Base-by-base conservation (phyloP, 1,140 invertebrate species). In the Achroia grisella region DNA sequence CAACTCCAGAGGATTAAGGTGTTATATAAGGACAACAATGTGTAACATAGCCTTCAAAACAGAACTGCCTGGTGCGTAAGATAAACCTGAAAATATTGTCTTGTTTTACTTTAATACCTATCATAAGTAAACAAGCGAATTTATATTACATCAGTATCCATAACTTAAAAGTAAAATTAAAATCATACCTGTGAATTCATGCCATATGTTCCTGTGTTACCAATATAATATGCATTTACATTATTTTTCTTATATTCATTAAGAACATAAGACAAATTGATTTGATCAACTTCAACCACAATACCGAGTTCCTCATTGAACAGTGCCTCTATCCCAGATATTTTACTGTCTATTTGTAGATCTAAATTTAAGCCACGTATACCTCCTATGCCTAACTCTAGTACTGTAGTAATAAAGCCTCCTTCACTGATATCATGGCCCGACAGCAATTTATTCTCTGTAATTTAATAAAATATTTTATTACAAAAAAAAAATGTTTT, bases 361-460 rank as follows among this genome's bases (percentile, higher is more conserved):
- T 95, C 87, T 0, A 97, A 69, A 8, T 91, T 68, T 0, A 97
- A 62, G 4, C 96, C 96, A 68, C 92, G 91, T 44, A 98, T 87
- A 40, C 97, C 97, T 52, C 91, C 97, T 73, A 99, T 97, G 23
- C 93, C 93, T 97, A 99, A 99, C 87, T 99, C 98, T 28, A 99
- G 66, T 0, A 97, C 65, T 68, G 94, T 96, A 0, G 93, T 95
- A 23, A 99, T 87, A 3, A 99, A 81, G 14, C 98, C 98, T 30
- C 98, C 98, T 86, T 99, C 98, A 78, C 97, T 98, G 0, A 99
- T 88, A 84, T 99, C 98, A 78, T 99, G 98, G 1, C 97, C 97
- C n/a, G 97, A 89, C 10, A 93, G 75, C 6, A 98, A 71, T 68
- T 91, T 90, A 0, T 87, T 87, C 35, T 93, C 92, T 94, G 56